Evolutionary conservation across 2,888 invertebrate genomes (phyloP), one percentile per base, ranked within the genome.

Genomic region (Willowsia nigromaculata): DNA sequence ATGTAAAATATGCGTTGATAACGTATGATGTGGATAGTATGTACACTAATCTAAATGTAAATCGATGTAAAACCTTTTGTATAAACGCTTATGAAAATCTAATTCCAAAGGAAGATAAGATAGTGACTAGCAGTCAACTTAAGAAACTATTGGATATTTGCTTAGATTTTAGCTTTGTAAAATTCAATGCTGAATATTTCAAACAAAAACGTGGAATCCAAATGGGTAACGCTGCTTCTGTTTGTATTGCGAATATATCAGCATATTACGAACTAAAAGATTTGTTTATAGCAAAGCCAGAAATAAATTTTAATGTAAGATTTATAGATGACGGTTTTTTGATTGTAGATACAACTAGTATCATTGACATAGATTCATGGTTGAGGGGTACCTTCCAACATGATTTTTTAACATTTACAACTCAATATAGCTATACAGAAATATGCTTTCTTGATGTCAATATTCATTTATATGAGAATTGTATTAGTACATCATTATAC

Each of bases 181-280:
- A 82, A 30, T 82, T 33, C 18, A 37, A 37, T 30, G 5, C 27
- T 3, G 22, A 62, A 33, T 62, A 62, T 18, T 82, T 30, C 25
- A 30, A n/a, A 27, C 62, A 82, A 37, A 11, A 15, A n/a, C 6
- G 37, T 37, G 82, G 82, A 1, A 82, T 82, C 13, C 62, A 59
- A 22, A 82, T 82, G 82, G 82, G 59, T 4, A 82, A 82, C 37
- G 59, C 62, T 40, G 82, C 82, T 4, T 82, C 82, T 7, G 82
- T 82, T 4, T 62, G 82, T 40, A 40, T 62, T 9, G 82, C 82
- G 4, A 82, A 82, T 40, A 82, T 82, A 6, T 3, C 82, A 9
- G 82, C 82, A 62, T 59, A 33, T 65, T 37, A 33, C n/a, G 82
- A 82, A 43, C 4, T 62, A 9, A 82, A 82, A 6, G 4, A 6